These are phyloP conservation scores for Pluvianellus socialis DNA, from an alignment of 2,113 vertebrate genomes.

Conservation along the genomic window DNA sequence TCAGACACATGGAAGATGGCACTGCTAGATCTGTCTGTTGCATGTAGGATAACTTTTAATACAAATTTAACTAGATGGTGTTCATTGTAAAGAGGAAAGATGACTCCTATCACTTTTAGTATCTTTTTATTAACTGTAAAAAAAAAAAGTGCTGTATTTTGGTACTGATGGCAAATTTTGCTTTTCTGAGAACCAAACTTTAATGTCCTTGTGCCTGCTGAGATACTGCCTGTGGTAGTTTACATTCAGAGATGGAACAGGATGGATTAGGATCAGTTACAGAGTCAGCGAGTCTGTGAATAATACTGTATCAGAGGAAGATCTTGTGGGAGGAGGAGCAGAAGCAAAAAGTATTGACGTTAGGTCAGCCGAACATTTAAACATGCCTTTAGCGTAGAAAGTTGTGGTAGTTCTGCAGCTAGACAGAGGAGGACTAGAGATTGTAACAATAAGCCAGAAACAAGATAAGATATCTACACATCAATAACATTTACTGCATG, in stretches of 20 bases:
- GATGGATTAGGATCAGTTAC: neutral
- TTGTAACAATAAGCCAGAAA: neutral
- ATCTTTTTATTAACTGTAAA: neutral
- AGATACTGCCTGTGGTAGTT: neutral
- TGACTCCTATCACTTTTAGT: rapidly evolving
- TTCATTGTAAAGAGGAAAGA: neutral
- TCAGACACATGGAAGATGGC: neutral
- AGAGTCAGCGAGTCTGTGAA: neutral
- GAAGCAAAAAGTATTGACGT: neutral
- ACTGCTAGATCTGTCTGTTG: rapidly evolving
- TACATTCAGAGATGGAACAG: neutral
- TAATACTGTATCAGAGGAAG: neutral
- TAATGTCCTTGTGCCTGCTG: neutral
- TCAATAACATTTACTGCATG: neutral
- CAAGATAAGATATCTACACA: neutral
- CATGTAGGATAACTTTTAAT: neutral
- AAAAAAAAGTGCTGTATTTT: neutral
- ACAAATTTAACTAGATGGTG: neutral
- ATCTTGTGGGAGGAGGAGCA: neutral
- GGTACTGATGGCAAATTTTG: neutral
- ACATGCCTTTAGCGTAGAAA: neutral
- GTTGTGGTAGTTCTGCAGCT: neutral
- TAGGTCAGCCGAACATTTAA: neutral
- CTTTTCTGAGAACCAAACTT: neutral
- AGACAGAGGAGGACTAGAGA: neutral